A percentile compares a stretch with the other conserved stretches of the same genome.
These are phyloP conservation scores for Nilaparvata lugens DNA, from an alignment of 1,140 invertebrate genomes.

Conservation along the genomic window DNA sequence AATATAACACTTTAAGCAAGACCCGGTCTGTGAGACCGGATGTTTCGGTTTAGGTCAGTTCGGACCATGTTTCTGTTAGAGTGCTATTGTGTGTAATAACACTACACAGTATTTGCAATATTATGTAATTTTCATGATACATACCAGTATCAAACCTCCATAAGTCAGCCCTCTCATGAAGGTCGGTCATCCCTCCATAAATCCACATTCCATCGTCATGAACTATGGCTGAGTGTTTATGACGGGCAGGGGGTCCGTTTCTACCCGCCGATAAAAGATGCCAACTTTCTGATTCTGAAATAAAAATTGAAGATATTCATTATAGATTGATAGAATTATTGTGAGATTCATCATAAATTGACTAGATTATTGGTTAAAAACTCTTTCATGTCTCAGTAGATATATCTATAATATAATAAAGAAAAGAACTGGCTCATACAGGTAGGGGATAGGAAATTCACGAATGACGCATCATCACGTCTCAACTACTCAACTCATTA, in stretches of 20 bases:
- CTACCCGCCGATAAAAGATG: conserved; percentile 46
- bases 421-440: too few species aligned
- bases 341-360: background rate
- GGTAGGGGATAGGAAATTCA: too few species aligned
- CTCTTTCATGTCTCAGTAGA: background rate
- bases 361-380: background rate
- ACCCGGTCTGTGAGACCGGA: too few species aligned
- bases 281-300: conserved; percentile 66
- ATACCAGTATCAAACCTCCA: conserved; percentile 71
- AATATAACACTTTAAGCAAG: too few species aligned
- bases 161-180: conserved; percentile 69
- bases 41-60: too few species aligned
- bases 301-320: background rate
- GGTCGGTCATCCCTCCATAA: conserved; percentile 82
- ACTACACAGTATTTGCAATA: too few species aligned
- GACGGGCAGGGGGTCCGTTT: conserved; percentile 53
- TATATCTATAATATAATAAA: too few species aligned
- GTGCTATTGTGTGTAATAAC: background rate
- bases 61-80: background rate
- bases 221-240: conserved; percentile 76
- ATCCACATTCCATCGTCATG: conserved; percentile 74
- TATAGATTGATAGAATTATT: too few species aligned
- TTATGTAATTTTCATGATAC: conserved; percentile 17
- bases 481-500: too few species aligned
- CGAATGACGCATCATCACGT: too few species aligned